Conservation (phyloP, 2,797 vertebrate species). For the Synanceia verrucosa region DNA sequence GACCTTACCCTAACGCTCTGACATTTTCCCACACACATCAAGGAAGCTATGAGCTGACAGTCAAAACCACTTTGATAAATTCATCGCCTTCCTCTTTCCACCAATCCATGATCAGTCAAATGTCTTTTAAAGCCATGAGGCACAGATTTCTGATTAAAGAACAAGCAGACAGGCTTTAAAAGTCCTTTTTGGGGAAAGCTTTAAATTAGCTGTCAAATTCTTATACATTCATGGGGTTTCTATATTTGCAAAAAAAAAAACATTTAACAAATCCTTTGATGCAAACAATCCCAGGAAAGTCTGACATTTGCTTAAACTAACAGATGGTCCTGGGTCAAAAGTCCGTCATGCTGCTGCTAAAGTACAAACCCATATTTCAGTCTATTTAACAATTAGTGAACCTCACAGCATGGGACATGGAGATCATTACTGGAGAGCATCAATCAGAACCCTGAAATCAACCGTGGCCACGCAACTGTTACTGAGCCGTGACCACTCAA, state of each 20-base stretch:
- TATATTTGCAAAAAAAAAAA: background rate
- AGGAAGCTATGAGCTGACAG: constrained; percentile 47
- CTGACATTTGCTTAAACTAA: constrained; percentile 28
- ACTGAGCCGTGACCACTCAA: constrained; percentile 61
- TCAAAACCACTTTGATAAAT: constrained; percentile 57
- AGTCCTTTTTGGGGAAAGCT: background rate
- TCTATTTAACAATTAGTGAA: constrained; percentile 76
- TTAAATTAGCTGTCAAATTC: background rate
- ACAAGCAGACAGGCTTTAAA: background rate
- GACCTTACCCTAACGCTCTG: constrained; percentile 58
- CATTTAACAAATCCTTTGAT: constrained; percentile 5
- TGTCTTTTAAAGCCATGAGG: constrained; percentile 20
- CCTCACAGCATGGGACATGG: constrained; percentile 69
- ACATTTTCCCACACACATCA: constrained; percentile 77
- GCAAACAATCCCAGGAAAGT: constrained; percentile 12
- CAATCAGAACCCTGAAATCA: constrained; percentile 74
- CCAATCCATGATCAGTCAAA: constrained; percentile 58
- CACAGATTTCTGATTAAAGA: background rate
- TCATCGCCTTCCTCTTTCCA: constrained; percentile 57
- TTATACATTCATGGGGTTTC: background rate
- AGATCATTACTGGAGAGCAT: constrained; percentile 76
- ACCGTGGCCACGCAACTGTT: constrained; percentile 54
- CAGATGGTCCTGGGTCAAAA: constrained; percentile 45
- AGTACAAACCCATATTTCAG: constrained; percentile 74
- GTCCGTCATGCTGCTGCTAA: constrained; percentile 39